Conservation (phyloP, 2,888 invertebrate species). For the Sipha maydis region DNA sequence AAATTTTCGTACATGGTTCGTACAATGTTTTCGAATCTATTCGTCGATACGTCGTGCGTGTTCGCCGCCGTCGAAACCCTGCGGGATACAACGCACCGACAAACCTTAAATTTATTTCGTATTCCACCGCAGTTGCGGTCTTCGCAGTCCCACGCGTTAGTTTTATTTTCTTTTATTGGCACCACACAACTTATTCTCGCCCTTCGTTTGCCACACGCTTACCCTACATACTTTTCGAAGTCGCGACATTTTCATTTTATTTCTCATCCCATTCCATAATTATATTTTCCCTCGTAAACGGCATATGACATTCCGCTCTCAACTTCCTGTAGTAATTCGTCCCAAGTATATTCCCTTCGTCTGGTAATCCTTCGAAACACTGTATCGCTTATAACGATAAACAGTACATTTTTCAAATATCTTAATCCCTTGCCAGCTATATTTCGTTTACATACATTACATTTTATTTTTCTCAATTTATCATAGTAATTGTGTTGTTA, state of each 20-base stretch:
- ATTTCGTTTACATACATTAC: not conserved
- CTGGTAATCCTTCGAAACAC: not conserved
- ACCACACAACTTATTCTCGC: too few relatives aligned
- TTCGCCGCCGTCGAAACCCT: too few relatives aligned
- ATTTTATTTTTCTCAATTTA: too few relatives aligned
- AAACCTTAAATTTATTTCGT: not conserved
- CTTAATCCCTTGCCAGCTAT: not conserved
- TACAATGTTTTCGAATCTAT: too few relatives aligned
- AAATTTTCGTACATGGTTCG: too few relatives aligned
- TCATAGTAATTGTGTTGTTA: too few relatives aligned
- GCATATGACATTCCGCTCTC: not conserved
- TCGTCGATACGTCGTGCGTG: too few relatives aligned
- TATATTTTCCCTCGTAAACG: not conserved
- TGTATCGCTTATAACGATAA: not conserved
- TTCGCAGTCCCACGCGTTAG: not conserved
- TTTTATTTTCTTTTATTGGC: not conserved
- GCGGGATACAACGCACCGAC: too few relatives aligned
- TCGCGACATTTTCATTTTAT: slow-evolving; percentile 2
- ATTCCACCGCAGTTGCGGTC: not conserved
- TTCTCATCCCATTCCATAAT: not conserved
- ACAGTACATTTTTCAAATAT: not conserved
- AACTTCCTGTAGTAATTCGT: not conserved
- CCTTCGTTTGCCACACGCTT: not conserved
- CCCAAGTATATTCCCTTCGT: not conserved
- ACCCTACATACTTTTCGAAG: not conserved